Conservation (phyloP, 2,888 invertebrate genomes). For the Molorchus minor region DNA sequence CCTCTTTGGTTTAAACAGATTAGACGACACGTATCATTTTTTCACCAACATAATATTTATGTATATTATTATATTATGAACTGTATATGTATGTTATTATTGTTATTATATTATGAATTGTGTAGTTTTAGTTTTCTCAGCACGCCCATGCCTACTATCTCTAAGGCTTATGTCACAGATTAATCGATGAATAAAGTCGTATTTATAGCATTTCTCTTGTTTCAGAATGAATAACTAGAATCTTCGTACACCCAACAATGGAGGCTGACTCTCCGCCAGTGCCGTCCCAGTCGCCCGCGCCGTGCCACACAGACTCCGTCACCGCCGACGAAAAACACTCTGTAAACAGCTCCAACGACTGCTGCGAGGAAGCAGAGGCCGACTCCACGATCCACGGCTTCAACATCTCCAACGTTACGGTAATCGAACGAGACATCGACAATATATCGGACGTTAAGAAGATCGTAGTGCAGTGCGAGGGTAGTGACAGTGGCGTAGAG, state of each 20-base stretch:
- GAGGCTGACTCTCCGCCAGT: constrained; percentile 40
- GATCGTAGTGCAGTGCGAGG: constrained; percentile 64
- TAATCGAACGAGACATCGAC: constrained; percentile 49
- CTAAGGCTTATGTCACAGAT: not conserved
- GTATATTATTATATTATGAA: too few species aligned
- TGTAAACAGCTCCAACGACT: constrained; percentile 29
- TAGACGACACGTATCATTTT: too few species aligned
- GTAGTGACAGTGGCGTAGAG: constrained; percentile 85
- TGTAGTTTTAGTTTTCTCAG: too few species aligned
- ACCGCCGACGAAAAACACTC: constrained; percentile 21
- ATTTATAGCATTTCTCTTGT: constrained; percentile 23
- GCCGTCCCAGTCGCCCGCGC: constrained; percentile 29
- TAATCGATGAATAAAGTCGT: not conserved
- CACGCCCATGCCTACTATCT: too few species aligned
- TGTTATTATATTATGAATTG: too few species aligned
- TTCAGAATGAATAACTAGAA: constrained; percentile 41
- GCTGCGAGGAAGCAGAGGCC: constrained; percentile 47
- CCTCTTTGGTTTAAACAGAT: too few species aligned
- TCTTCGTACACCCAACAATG: constrained; percentile 26
- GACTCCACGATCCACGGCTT: constrained; percentile 57
- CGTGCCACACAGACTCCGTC: constrained; percentile 20
- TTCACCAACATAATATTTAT: too few species aligned
- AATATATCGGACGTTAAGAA: constrained; percentile 32
- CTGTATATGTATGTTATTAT: too few species aligned
- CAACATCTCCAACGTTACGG: constrained; percentile 54